Base-by-base conservation (phyloP, 1,140 invertebrate genomes). In the Cryptotermes secundus region DNA sequence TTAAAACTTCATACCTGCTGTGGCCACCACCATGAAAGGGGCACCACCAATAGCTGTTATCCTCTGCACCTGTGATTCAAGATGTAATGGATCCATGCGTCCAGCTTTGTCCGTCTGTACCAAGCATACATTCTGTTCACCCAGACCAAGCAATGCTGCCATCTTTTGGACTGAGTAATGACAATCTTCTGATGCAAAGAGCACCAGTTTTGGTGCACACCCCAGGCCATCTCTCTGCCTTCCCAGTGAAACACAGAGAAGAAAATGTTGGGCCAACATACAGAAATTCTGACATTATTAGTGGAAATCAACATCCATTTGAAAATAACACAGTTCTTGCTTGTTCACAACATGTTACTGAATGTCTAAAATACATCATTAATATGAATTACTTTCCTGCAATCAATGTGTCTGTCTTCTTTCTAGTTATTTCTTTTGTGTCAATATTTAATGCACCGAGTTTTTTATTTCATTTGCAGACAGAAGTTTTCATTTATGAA, bases 51-150 rank as follows among this genome's bases (percentile, higher is more conserved):
- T 93, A 3, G 91, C 90, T 42, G 96, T 86, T 26, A 93, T 91
- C 81, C 90, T 87, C n/a, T 92, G 87, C 1, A 99, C 94, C 87
- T 96, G 92, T 9, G 88, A 86, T 87, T 96, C 93, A 82, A 99
- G 90, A 86, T 97, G 93, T 16, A 90, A 86, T 0, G 93, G 87
- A 31, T 93, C 91, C 95, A 99, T 98, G 90, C 95, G 95, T 0
- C 98, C 98, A 45, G 88, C 87, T 9, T 89, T 87, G 87, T 97
- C 96, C 80, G 95, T 93, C 84, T 93, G 92, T 7, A 97, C 92
- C 59, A 92, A 88, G 81, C 95, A 93, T 19, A 97, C 95, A 88
- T 97, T 96, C 79, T 94, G 93, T 26, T 91, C 92, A 1, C 96
- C 96, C 65, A 97, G 92, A 0, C 96, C 92, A 53, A 92, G 87